Evolutionary conservation across 2,888 invertebrate species (phyloP), one percentile per base, ranked within the genome.

Genomic region (Patella caerulea): DNA sequence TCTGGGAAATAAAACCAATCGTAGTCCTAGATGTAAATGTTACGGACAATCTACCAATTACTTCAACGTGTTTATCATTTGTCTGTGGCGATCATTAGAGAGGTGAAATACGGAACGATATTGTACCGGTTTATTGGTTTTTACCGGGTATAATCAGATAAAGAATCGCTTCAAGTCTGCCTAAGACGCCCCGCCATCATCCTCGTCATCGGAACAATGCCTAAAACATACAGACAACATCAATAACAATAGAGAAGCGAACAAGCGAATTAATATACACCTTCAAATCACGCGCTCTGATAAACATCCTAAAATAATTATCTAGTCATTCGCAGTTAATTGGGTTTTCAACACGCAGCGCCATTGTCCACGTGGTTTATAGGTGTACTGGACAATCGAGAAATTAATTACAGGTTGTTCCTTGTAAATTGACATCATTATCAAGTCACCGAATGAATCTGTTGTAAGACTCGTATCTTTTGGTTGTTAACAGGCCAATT

Each of bases 191-290:
- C 19, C 24, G 24, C 14, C 65, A 65, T 65, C 24, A 65, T 14
- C 65, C 65, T 24, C 19, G 19, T 65, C 65, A 24, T 24, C 24
- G 12, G 24, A 65, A 65, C 65, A 65, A 65, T 65, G 65, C 3
- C 65, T 65, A 24, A 65, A 65, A 65, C 65, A 65, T 65, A 65
- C 65, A 65, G 65, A 65, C 65, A 65, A 12, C 65, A 65, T 65
- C 65, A 11, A 12, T 14, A 65, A 65, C 65, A 65, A 65, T 65
- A 45, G 65, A 65, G 24, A 65, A 65, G 19, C 24, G 19, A 65
- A 65, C 24, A 65, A 19, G 65, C 65, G 65, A 65, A 65, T 65
- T 65, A 65, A 65, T 65, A 65, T 24, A 65, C 65, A 65, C 24
- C 65, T 65, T 24, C 11, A 24, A 24, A 24, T 24, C 14, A 24